Evolutionary conservation across 1,140 invertebrate species (phyloP).

Genomic region (Drosophila lowei): DNA sequence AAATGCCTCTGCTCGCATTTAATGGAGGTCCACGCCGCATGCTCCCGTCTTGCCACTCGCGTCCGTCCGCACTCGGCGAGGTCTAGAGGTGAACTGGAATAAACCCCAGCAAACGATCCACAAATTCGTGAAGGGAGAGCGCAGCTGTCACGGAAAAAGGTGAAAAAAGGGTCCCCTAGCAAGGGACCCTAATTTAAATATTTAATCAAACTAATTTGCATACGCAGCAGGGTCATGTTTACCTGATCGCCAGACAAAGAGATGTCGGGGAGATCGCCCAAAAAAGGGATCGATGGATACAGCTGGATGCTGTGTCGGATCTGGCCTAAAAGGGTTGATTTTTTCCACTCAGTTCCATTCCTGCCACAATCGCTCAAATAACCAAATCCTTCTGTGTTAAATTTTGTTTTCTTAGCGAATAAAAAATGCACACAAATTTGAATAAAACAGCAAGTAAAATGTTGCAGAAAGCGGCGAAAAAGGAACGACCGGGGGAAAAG

Average conservation of each 20-base stretch:
- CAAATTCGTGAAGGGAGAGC: conserved; percentile 50
- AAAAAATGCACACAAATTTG: conserved; percentile 79
- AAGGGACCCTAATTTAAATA: conserved; percentile 64
- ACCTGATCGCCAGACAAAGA: conserved; percentile 72
- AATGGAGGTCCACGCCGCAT: background rate
- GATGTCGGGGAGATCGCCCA: conserved; percentile 28
- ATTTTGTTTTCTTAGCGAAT: conserved; percentile 69
- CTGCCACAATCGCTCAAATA: conserved; percentile 11
- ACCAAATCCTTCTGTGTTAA: conserved; percentile 49
- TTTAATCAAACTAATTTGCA: conserved; percentile 78
- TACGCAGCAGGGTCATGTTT: conserved; percentile 41
- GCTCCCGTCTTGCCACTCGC: conserved; percentile 27
- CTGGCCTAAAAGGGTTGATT: conserved; percentile 57
- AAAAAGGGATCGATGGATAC: conserved; percentile 40
- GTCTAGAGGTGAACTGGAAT: conserved; percentile 66
- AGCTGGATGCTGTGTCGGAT: conserved; percentile 53
- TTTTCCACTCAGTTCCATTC: background rate
- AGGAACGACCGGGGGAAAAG: conserved; percentile 47
- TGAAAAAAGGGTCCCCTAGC: conserved; percentile 14
- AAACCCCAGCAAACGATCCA: conserved; percentile 25
- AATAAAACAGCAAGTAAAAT: conserved; percentile 72
- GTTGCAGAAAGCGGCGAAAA: conserved; percentile 22
- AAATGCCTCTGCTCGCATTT: background rate
- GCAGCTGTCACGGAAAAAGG: conserved; percentile 57
- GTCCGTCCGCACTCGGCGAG: conserved; percentile 30